Evolutionary conservation across 2,113 vertebrate genomes (phyloP), one percentile per base, ranked within the genome.

Genomic region (Saguinus midas): DNA sequence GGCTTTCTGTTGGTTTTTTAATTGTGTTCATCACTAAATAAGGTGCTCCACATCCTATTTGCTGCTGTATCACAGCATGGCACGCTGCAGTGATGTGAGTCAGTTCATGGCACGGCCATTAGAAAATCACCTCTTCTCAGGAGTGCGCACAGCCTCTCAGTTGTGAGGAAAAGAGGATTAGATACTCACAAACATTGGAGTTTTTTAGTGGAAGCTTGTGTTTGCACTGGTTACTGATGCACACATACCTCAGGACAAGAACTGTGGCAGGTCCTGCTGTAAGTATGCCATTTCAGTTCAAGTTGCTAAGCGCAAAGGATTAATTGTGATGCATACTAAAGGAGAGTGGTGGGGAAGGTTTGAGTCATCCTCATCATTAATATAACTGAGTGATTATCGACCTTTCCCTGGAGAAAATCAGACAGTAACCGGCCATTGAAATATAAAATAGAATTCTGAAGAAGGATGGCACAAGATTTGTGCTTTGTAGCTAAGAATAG

Each of bases 401-500:
- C 57, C 81, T 86, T 66, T 85, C 83, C 29, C 89, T 68, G 73
- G 61, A 83, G 66, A 90, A 98, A 97, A 57, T 70, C 96, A 32
- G 94, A 84, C 87, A 82, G 95, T 29, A 87, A 90, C 50, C 40
- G 57, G 37, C 79, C 93, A 96, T 27, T 21, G 92, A 97, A 95
- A 97, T 90, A 91, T 72, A 94, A 85, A 98, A 93, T 80, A 94
- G 97, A 96, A 94, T 57, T 95, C 35, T 37, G 1, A 96, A 96
- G 93, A 87, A 91, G 61, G 72, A 50, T 80, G 37, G 94, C 90
- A 43, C 40, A 1, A 91, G 94, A 97, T 89, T 6, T 88, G 29
- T 94, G 92, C 84, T 96, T 96, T 95, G 86, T 86, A 64, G 66
- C 93, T 98, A 97, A 98, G 97, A 98, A 97, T 98, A 98, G 84